Conservation (phyloP, 2,113 vertebrate genomes). For the Indicator maculatus region DNA sequence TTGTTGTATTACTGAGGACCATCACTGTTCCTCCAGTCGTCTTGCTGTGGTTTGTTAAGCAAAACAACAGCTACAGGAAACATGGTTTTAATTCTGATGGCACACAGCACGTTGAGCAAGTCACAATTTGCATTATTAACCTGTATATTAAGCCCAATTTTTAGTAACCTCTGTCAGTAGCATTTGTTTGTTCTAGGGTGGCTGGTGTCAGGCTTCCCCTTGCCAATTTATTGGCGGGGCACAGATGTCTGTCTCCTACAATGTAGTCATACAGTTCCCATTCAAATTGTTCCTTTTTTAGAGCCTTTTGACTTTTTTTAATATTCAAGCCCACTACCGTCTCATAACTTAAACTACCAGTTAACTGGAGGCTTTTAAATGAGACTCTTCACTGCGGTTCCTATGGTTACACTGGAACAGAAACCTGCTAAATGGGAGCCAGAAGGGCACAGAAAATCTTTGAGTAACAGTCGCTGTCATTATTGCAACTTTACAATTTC, state of each 20-base stretch:
- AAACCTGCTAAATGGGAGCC: constrained; percentile 16
- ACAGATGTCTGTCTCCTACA: constrained; percentile 35
- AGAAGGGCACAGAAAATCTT: constrained; percentile 8
- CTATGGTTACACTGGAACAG: constrained; percentile 69
- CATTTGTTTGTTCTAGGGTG: neutral
- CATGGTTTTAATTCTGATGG: neutral
- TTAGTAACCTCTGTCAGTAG: neutral
- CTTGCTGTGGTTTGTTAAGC: neutral
- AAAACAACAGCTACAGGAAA: neutral
- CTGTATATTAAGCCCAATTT: neutral
- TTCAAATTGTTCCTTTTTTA: neutral
- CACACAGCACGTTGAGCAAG: neutral
- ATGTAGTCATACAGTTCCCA: neutral
- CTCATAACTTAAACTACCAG: constrained; percentile 52
- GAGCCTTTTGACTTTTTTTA: neutral
- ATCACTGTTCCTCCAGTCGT: neutral
- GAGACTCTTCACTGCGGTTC: constrained; percentile 50
- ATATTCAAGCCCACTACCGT: constrained; percentile 36
- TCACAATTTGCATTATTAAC: constrained; percentile 4
- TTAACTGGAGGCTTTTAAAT: constrained; percentile 53
- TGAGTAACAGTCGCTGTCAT: neutral
- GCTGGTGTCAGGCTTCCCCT: neutral
- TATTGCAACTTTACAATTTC: constrained; percentile 23
- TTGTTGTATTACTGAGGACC: neutral
- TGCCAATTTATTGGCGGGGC: neutral